These are phyloP conservation scores for Anguilla rostrata DNA, from an alignment of 2,113 vertebrate species.

Conservation along the genomic window DNA sequence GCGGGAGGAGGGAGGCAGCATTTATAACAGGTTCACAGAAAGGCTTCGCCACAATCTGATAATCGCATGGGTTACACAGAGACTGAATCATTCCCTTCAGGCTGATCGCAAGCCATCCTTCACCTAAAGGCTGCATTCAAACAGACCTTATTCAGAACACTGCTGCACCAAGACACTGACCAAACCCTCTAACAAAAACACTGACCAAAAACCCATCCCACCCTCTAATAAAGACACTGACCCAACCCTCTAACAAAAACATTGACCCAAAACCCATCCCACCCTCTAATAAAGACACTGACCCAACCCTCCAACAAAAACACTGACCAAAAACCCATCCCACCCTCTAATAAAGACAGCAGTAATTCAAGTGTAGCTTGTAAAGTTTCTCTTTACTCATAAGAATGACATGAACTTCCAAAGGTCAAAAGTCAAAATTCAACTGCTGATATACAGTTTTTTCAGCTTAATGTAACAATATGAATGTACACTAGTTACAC, in stretches of 20 bases:
- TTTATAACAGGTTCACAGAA: not conserved
- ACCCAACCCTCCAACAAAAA: not conserved
- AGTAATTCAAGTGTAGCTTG: no score
- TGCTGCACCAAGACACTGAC: not conserved
- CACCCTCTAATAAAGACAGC: not conserved
- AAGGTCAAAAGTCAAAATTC: no score
- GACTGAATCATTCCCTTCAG: not conserved
- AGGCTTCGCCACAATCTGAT: not conserved
- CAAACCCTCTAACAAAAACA: not conserved
- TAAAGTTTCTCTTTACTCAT: no score
- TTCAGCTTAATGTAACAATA: no score
- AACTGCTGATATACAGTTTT: no score
- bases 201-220: not conserved
- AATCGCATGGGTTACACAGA: not conserved
- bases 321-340: not conserved
- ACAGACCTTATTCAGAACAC: not conserved
- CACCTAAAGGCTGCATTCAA: not conserved
- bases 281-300: not conserved
- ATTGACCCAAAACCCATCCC: not conserved
- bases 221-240: not conserved
- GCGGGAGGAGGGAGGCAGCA: not conserved
- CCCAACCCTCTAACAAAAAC: not conserved
- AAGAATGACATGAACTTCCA: no score
- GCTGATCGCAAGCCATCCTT: not conserved
- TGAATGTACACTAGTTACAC: no score